Evolutionary conservation across 2,113 vertebrate genomes (phyloP).

Genomic region (Haemorhous mexicanus): DNA sequence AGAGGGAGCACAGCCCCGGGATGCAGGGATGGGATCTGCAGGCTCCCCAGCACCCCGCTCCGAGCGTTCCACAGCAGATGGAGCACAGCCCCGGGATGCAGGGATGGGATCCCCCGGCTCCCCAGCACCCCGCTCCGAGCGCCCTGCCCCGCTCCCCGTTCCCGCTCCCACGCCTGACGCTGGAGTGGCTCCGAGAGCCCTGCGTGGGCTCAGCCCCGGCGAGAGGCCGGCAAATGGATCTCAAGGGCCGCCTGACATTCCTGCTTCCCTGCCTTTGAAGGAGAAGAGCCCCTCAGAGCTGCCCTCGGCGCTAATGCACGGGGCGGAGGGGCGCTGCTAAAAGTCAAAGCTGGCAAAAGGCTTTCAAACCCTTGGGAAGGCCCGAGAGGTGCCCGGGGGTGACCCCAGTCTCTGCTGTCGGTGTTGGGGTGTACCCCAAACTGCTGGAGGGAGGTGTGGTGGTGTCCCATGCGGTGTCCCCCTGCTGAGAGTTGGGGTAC

Average conservation of each 20-base stretch:
- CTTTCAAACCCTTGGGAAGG: neutral
- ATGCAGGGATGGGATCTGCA: no score
- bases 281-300: neutral
- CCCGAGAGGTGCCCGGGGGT: neutral
- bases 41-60: no score
- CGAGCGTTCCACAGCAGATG: no score
- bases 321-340: neutral
- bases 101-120: neutral
- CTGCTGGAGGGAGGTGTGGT: neutral
- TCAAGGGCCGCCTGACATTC: conserved; percentile 22
- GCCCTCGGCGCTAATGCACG: neutral
- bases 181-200: neutral
- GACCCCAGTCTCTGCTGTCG: rapidly evolving
- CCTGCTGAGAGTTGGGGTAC: rapidly evolving
- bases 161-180: rapidly evolving
- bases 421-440: rapidly evolving
- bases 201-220: rapidly evolving
- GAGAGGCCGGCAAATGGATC: conserved; percentile 27
- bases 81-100: no score
- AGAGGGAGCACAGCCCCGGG: no score
- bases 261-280: neutral
- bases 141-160: rapidly evolving
- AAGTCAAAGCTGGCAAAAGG: neutral
- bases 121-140: neutral
- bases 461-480: neutral